Base-by-base conservation (phyloP, 2,888 invertebrate species). In the Harpalus rubripes region DNA sequence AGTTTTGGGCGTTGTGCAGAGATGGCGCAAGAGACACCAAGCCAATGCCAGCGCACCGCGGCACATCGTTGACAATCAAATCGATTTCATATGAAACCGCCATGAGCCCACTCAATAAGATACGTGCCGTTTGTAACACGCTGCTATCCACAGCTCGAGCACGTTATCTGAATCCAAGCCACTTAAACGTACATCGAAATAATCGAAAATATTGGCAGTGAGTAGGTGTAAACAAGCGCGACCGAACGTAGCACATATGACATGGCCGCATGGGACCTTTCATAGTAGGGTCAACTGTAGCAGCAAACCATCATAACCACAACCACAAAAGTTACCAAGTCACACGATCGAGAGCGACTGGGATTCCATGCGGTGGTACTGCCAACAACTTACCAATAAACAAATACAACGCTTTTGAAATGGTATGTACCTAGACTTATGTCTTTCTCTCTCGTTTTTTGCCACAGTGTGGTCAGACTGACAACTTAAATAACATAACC, bases 11-110 rank as follows among this genome's bases (percentile, higher is more conserved):
- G 15, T 18, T 12, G 5, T 8, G 4, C 16, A 56, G 26, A 80
- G 80, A 80, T 80, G 80, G 39, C 80, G 39, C 16, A 16, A 59
- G 16, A 7, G 39, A 41, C 44, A 32, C 44, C 18, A 44, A 22
- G 5, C 16, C 4, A 61, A 16, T 32, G 61, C 16, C 10, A 61
- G 39, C 39, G 61, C 41, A 41, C 41, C 80, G 80, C 80, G 80
- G 80, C 32, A 80, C 39, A 59, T 59, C 41, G 80, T 32, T 12
- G 39, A 80, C 61, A 80, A 78, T 58, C 78, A 78, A 84, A 84
- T 84, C 84, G 84, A 84, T 84, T 84, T 78, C 61, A 65, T 78
- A 84, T 78, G 78, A 76, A 52, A 61, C 78, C 76, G 84, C 84
- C 78, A 84, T 84, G 84, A 84, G 61, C 76, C 52, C 44, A 61